phyloP scores from a whole-genome alignment of 1,140 invertebrate species.

The Drosophila pseudoananassae region DNA sequence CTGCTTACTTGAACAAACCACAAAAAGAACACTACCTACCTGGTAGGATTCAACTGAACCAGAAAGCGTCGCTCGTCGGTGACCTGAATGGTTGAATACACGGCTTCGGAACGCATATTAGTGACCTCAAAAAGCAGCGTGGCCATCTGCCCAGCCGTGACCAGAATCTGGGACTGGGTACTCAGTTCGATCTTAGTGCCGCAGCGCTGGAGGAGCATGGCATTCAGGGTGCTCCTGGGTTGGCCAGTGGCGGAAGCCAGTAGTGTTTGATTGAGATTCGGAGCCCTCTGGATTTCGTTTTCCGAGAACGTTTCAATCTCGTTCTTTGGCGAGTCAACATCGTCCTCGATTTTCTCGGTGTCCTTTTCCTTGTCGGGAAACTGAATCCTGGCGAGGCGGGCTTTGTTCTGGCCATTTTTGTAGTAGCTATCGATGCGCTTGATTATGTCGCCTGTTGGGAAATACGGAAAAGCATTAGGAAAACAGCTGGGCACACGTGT shows the following conservation, averaged over 20 bases:
- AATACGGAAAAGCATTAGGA: neutral
- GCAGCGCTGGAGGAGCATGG: constrained; percentile 67
- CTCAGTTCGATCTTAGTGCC: constrained; percentile 80
- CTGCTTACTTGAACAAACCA: neutral
- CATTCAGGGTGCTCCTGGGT: constrained; percentile 46
- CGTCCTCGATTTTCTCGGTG: constrained; percentile 44
- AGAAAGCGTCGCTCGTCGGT: constrained; percentile 85
- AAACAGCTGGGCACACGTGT: constrained; percentile 24
- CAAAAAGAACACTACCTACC: constrained; percentile 28
- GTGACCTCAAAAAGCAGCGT: constrained; percentile 86
- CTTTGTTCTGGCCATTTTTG: constrained; percentile 24
- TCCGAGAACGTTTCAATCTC: constrained; percentile 79
- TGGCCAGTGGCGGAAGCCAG: constrained; percentile 47
- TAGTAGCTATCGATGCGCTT: constrained; percentile 78
- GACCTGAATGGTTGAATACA: constrained; percentile 85
- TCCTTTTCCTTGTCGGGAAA: constrained; percentile 58
- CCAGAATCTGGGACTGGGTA: constrained; percentile 72
- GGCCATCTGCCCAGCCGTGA: constrained; percentile 64
- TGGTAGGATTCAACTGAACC: constrained; percentile 83
- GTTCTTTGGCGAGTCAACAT: constrained; percentile 58
- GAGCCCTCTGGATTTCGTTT: constrained; percentile 57
- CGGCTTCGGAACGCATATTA: constrained; percentile 85
- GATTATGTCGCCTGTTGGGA: constrained; percentile 69
- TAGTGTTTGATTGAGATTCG: constrained; percentile 59
- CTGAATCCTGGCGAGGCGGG: constrained; percentile 50